These are phyloP conservation scores for Galaxea fascicularis DNA, from an alignment of 92 coral and sea anemone species.

Conservation along the genomic window DNA sequence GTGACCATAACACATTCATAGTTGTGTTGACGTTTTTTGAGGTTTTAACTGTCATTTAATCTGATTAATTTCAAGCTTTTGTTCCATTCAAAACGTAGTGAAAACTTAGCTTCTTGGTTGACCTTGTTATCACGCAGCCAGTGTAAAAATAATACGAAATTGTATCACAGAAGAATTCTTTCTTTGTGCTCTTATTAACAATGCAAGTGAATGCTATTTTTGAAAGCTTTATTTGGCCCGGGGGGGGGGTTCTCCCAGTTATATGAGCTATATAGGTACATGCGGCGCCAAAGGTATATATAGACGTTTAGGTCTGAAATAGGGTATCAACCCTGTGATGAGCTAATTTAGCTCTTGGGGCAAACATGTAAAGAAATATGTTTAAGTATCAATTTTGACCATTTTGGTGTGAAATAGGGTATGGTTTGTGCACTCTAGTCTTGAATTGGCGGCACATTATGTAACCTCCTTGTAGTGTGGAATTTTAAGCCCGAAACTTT, in stretches of 20 bases:
- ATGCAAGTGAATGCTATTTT: not conserved
- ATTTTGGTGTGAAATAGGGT: too few species aligned
- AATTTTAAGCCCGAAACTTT: too few species aligned
- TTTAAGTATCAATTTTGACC: too few species aligned
- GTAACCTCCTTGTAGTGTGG: too few species aligned
- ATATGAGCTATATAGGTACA: not conserved
- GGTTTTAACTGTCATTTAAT: not conserved
- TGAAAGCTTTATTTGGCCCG: not conserved
- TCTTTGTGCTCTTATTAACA: not conserved
- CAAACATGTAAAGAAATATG: too few species aligned
- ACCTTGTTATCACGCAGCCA: conserved; percentile 20
- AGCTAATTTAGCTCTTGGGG: too few species aligned
- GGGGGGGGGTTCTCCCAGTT: too few species aligned
- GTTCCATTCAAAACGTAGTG: conserved; percentile 9
- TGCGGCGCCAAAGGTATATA: too few species aligned
- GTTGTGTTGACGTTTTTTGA: not conserved
- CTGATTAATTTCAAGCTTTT: conserved; percentile 1
- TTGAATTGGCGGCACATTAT: too few species aligned
- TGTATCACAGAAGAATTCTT: not conserved
- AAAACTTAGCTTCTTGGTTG: conserved; percentile 1
- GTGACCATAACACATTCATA: not conserved
- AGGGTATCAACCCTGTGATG: too few species aligned
- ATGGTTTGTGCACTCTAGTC: too few species aligned
- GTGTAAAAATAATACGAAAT: not conserved
- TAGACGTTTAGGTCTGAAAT: too few species aligned